Evolutionary conservation across 1,140 invertebrate species (phyloP), one percentile per base, ranked within the genome.

Genomic region (Drosophila littoralis): DNA sequence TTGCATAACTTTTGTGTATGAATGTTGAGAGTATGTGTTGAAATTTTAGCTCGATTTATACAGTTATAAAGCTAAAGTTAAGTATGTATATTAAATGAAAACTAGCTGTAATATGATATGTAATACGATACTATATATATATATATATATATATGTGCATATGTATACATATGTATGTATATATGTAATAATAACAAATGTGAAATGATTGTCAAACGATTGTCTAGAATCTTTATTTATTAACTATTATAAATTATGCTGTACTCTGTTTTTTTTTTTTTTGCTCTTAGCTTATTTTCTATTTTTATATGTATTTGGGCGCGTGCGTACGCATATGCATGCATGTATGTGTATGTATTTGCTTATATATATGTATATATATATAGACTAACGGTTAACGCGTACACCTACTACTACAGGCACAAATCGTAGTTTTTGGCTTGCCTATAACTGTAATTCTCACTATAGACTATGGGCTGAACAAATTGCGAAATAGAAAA

Each of bases 131-230:
- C 12, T 12, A 72, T 72, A 72, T 66, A 38, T 72, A 66, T 42
- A 13, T 13, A 66, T 72, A 72, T 66, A 22, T 50, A 60, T 68
- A 13, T 61, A 74, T 33, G 38, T 70, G 42, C 40, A 55, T 55
- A 17, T 74, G 61, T 68, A 15, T 74, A 60, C 9, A 36, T 63
- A 35, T 48, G 36, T 61, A 38, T 54, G 46, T 13, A 40, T 43
- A 17, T 75, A 75, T 75, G 15, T 70, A 63, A 70, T 70, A 70
- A 75, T 75, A 70, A 75, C 72, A 70, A 75, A 70, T 70, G 72
- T 75, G 72, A 75, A 70, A 75, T 63, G 45, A 75, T 70, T 73
- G 70, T 73, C 46, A 68, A 73, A 72, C 63, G 69, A 72, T 72
- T 61, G 51, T 50, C 10, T 45, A 73, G 64, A 73, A 60, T 67